These are phyloP conservation scores for Gila orcuttii DNA, from an alignment of 2,113 vertebrate genomes.

Conservation along the genomic window DNA sequence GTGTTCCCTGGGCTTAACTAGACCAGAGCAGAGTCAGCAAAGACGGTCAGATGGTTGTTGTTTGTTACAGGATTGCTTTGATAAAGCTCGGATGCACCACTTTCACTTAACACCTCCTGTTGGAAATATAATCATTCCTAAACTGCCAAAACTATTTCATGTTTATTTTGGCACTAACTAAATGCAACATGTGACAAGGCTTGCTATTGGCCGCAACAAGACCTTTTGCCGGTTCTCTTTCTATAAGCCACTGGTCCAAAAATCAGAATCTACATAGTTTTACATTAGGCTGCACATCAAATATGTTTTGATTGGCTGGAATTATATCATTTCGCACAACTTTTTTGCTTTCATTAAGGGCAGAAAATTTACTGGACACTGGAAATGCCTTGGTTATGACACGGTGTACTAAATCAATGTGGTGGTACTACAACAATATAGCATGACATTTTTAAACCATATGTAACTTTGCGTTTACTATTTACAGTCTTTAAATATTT, in stretches of 20 bases:
- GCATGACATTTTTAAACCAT: background rate
- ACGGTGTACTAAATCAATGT: background rate
- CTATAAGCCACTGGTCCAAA: background rate
- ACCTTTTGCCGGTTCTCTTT: background rate
- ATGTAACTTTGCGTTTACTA: background rate
- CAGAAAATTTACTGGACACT: background rate
- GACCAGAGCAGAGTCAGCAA: slow-evolving; percentile 5
- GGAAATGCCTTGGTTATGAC: background rate
- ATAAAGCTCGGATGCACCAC: background rate
- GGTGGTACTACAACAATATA: background rate
- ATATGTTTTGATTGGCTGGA: background rate
- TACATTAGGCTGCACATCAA: background rate
- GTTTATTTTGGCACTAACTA: background rate
- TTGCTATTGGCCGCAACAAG: background rate
- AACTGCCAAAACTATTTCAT: background rate
- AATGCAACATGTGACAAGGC: background rate
- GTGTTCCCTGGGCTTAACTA: slow-evolving; percentile 9
- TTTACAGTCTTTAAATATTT: slow-evolving; percentile 30
- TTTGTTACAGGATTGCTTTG: slow-evolving; percentile 9
- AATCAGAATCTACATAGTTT: background rate
- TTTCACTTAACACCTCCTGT: background rate
- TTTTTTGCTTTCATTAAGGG: background rate
- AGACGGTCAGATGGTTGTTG: slow-evolving; percentile 10
- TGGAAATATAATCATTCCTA: background rate
- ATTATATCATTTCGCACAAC: background rate